These are phyloP conservation scores for Natator depressus DNA, from an alignment of 2,113 vertebrate genomes.

Conservation along the genomic window DNA sequence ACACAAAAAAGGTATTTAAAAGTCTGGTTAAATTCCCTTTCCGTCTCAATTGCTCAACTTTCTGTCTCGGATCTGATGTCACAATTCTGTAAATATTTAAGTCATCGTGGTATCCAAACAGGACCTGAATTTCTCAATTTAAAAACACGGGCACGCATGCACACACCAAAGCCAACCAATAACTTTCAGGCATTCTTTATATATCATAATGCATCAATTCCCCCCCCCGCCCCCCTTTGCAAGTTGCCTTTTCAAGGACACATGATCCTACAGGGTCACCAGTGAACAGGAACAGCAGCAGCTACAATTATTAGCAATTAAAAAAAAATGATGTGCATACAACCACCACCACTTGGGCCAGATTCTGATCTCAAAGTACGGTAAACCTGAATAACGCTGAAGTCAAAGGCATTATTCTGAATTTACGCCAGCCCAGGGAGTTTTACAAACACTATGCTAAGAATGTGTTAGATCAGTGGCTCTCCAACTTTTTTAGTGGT, in stretches of 20 bases:
- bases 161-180: neutral
- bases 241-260: neutral
- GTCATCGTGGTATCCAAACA: neutral
- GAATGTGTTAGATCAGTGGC: neutral
- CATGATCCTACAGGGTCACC: neutral
- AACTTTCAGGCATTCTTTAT: neutral
- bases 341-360: neutral
- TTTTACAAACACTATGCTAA: slow-evolving; percentile 45
- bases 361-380: neutral
- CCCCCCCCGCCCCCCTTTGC: neutral
- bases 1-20: neutral
- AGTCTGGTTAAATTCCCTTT: neutral
- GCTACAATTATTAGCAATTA: neutral
- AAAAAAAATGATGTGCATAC: neutral
- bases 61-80: neutral
- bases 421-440: slow-evolving; percentile 30
- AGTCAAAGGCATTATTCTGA: slow-evolving; percentile 13
- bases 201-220: neutral
- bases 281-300: neutral
- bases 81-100: neutral
- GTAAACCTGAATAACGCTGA: slow-evolving; percentile 12
- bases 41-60: neutral
- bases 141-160: neutral
- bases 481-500: too few relatives aligned
- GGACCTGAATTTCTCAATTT: slow-evolving; percentile 1